Evolutionary conservation across 2,888 invertebrate species (phyloP).

Genomic region (Troglohyphantes excavatus): DNA sequence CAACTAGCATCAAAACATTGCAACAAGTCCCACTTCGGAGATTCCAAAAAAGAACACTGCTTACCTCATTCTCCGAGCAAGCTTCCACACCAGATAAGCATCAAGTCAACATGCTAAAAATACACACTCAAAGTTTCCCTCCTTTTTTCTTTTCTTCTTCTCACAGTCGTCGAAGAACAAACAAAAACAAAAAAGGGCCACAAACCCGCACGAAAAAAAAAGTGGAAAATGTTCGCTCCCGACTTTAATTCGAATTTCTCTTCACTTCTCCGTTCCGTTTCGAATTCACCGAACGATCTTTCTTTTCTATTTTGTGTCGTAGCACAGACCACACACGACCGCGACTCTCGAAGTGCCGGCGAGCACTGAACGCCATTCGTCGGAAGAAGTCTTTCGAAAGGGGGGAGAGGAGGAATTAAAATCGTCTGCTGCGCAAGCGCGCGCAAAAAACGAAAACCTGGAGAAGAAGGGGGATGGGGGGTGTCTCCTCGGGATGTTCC

Average conservation of each 20-base stretch:
- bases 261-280: neutral
- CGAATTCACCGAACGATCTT: neutral
- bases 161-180: neutral
- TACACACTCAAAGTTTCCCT: neutral
- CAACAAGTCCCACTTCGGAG: too few relatives aligned
- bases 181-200: neutral
- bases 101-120: neutral
- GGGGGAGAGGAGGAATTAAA: neutral
- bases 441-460: conserved; percentile 15
- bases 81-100: neutral
- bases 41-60: too few relatives aligned
- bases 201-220: neutral
- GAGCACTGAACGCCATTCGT: conserved; percentile 74
- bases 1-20: too few relatives aligned
- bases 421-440: conserved; percentile 22
- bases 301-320: neutral
- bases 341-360: conserved; percentile 45
- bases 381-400: conserved; percentile 52
- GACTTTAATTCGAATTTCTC: neutral
- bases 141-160: neutral
- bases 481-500: conserved; percentile 28
- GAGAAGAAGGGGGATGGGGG: too few relatives aligned
- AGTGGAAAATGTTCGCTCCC: neutral
- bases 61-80: too few relatives aligned
- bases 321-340: conserved; percentile 27